Conservation (phyloP, 2,888 invertebrate species). For the Ophion costatus region DNA sequence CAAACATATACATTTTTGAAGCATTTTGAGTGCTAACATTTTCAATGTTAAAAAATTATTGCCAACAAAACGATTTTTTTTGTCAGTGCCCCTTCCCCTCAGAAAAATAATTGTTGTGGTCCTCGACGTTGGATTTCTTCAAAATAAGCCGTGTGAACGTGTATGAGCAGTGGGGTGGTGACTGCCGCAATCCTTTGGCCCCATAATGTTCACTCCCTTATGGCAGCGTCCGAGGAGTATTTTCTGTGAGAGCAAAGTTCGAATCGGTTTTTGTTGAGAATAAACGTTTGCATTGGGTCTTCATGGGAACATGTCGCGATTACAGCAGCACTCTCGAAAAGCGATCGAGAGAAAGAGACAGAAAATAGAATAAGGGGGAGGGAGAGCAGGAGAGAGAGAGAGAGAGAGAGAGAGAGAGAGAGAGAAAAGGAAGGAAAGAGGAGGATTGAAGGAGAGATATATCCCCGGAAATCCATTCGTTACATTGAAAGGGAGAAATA, state of each 20-base stretch:
- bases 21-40: no score
- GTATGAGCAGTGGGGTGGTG: constrained; percentile 29
- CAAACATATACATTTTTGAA: no score
- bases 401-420: not conserved
- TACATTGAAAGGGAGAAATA: constrained; percentile 9
- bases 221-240: constrained; percentile 7
- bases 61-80: no score
- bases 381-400: not conserved
- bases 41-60: no score
- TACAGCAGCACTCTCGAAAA: not conserved
- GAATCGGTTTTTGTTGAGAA: constrained; percentile 52
- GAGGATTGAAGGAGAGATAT: constrained; percentile 4
- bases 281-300: constrained; percentile 41
- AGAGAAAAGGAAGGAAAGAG: not conserved
- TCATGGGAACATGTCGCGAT: constrained; percentile 8
- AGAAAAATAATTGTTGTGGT: no score
- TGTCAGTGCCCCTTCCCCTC: no score
- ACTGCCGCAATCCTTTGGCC: constrained; percentile 44
- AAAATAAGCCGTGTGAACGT: no score
- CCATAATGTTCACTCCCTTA: constrained; percentile 37
- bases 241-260: constrained; percentile 39
- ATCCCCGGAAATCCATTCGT: constrained; percentile 40
- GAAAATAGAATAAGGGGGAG: not conserved
- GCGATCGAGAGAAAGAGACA: not conserved
- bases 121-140: no score